A percentile compares a stretch with the other conserved stretches of the same genome.
These are phyloP conservation scores for Cinara cedri DNA, from an alignment of 2,888 invertebrate species.

Conservation along the genomic window DNA sequence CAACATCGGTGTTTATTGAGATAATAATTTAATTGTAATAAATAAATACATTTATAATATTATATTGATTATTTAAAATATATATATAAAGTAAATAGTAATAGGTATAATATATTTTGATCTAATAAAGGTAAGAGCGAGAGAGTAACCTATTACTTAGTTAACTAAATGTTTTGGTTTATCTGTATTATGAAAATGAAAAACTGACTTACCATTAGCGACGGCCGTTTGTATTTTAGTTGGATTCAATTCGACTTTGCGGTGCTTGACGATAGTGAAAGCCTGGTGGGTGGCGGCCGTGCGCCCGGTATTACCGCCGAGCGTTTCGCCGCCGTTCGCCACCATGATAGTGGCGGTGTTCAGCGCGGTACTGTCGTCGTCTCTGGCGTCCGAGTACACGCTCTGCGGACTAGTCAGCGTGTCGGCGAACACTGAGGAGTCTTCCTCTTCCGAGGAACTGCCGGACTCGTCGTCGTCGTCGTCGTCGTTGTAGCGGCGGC, in stretches of 20 bases:
- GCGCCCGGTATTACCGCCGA: constrained; percentile 61
- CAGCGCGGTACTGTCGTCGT: constrained; percentile 18
- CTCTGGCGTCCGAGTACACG: constrained; percentile 62
- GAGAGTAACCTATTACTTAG: too few relatives aligned
- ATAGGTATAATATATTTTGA: too few relatives aligned
- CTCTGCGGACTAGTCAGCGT: constrained; percentile 68
- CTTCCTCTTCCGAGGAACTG: constrained; percentile 68
- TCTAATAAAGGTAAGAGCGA: too few relatives aligned
- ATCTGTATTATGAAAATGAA: too few relatives aligned
- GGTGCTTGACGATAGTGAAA: constrained; percentile 70
- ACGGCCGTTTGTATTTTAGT: constrained; percentile 61
- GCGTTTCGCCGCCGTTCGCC: constrained; percentile 54
- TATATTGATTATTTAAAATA: too few relatives aligned
- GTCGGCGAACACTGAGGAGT: constrained; percentile 75
- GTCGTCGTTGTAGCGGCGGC: not conserved
- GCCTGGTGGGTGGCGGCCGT: constrained; percentile 64
- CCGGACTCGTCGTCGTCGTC: constrained; percentile 64
- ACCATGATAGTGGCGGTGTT: constrained; percentile 54
- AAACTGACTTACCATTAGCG: constrained; percentile 46
- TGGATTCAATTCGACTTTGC: constrained; percentile 70
- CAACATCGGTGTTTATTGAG: too few relatives aligned
- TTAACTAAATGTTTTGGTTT: too few relatives aligned
- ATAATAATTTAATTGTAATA: too few relatives aligned
- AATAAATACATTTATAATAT: too few relatives aligned
- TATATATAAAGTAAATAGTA: too few relatives aligned